Conservation (phyloP, 2,113 vertebrate genomes). For the Spea multiplicata region DNA sequence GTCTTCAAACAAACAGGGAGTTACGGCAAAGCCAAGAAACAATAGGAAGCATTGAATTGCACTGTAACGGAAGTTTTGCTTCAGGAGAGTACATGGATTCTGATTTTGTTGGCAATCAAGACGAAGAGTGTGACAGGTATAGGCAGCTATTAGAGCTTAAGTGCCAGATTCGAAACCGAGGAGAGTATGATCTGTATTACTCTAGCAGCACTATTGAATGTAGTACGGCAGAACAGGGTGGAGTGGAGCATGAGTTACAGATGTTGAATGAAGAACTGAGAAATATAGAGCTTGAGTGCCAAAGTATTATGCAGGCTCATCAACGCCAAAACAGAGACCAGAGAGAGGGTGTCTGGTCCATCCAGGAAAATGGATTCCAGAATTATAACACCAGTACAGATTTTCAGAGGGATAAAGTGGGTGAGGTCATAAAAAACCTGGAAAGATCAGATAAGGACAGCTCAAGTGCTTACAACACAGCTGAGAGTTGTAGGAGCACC, state of each 20-base stretch:
- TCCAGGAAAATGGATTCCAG: slow-evolving; percentile 70
- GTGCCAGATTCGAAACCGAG: slow-evolving; percentile 87
- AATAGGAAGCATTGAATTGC: slow-evolving; percentile 61
- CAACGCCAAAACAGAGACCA: slow-evolving; percentile 74
- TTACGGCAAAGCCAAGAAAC: slow-evolving; percentile 64
- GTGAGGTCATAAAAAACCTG: slow-evolving; percentile 80
- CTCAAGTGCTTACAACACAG: slow-evolving; percentile 95
- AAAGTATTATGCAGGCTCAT: slow-evolving; percentile 95
- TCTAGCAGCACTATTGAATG: slow-evolving; percentile 85
- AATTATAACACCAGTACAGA: slow-evolving; percentile 69
- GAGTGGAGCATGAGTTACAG: slow-evolving; percentile 87
- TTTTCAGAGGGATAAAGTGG: slow-evolving; percentile 68
- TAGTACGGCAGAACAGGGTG: slow-evolving; percentile 75
- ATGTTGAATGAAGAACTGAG: slow-evolving; percentile 92
- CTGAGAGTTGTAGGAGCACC: slow-evolving; percentile 90
- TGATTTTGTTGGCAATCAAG: slow-evolving; percentile 63
- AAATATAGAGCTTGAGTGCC: slow-evolving; percentile 92
- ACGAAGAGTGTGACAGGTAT: slow-evolving; percentile 82
- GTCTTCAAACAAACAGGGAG: slow-evolving; percentile 66
- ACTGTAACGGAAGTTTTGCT: slow-evolving; percentile 65
- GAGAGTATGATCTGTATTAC: slow-evolving; percentile 91
- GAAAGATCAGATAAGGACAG: slow-evolving; percentile 97
- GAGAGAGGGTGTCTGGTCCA: slow-evolving; percentile 69
- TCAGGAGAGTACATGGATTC: slow-evolving; percentile 68
- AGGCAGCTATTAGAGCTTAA: slow-evolving; percentile 91